phyloP scores from a whole-genome alignment of 2,888 invertebrate species.

The Drosophila rellima region DNA sequence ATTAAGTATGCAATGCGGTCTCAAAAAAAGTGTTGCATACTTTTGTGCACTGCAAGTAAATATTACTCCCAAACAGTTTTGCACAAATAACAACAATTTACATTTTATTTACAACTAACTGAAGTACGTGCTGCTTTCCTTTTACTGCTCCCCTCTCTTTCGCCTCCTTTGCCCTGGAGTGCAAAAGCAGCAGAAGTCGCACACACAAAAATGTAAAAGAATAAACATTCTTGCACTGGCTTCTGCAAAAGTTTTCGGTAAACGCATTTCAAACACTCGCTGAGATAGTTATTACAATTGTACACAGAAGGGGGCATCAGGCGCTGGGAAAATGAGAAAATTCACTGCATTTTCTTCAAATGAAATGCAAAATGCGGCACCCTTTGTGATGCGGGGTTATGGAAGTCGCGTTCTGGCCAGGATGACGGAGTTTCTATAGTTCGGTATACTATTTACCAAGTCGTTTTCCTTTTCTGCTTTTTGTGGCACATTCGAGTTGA shows the following conservation, averaged over 20 bases:
- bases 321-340: constrained; percentile 27
- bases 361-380: constrained; percentile 75
- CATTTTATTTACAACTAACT: constrained; percentile 63
- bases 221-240: constrained; percentile 73
- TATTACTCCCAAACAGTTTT: constrained; percentile 29
- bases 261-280: constrained; percentile 82
- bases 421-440: background rate
- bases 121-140: constrained; percentile 47
- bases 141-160: background rate
- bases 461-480: constrained; percentile 41
- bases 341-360: constrained; percentile 68
- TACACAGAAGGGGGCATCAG: constrained; percentile 50
- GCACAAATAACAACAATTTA: constrained; percentile 56
- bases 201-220: constrained; percentile 67
- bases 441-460: constrained; percentile 67
- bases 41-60: constrained; percentile 49
- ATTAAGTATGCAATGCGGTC: constrained; percentile 11
- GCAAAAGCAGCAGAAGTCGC: constrained; percentile 48
- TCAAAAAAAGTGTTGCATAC: constrained; percentile 40
- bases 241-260: constrained; percentile 76
- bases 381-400: constrained; percentile 4
- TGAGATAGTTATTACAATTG: constrained; percentile 80
- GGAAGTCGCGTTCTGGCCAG: too few relatives aligned
- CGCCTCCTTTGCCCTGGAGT: background rate
- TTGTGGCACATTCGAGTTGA: constrained; percentile 56